Conservation (phyloP, 2,797 vertebrate genomes). For the Emydoidea blandingii region DNA sequence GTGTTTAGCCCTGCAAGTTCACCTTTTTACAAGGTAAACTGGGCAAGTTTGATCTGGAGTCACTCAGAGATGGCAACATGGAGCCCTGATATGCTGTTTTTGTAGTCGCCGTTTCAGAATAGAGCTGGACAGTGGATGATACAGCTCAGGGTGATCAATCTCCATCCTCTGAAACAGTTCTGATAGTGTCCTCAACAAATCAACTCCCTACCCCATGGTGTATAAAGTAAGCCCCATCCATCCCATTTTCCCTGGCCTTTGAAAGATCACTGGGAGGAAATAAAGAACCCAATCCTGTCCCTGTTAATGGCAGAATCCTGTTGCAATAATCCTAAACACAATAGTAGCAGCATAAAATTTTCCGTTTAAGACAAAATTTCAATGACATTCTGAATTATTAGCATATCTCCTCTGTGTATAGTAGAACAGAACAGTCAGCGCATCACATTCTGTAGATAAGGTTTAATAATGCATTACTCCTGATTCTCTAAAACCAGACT, state of each 20-base stretch:
- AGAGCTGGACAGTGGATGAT: constrained; percentile 1
- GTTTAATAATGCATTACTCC: background rate
- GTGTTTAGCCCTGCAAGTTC: background rate
- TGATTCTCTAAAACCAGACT: background rate
- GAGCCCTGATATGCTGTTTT: background rate
- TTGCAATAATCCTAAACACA: background rate
- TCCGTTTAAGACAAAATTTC: background rate
- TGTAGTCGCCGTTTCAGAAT: background rate
- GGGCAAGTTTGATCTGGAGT: background rate
- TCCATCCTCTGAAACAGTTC: background rate
- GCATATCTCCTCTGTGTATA: background rate
- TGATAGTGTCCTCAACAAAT: background rate
- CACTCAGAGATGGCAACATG: background rate
- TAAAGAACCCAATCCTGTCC: background rate
- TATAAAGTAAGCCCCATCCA: background rate
- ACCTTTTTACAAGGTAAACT: background rate
- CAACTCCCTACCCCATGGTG: background rate
- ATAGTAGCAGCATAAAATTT: background rate
- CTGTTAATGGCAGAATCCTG: background rate
- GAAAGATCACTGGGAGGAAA: background rate
- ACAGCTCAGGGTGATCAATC: background rate
- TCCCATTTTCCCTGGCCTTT: background rate
- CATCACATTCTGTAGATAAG: background rate
- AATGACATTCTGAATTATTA: background rate
- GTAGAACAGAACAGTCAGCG: background rate